Percentiles rank a stretch among this genome's conserved stretches.
Conservation (phyloP, 2,797 vertebrate species). For the Tragopan temminckii region DNA sequence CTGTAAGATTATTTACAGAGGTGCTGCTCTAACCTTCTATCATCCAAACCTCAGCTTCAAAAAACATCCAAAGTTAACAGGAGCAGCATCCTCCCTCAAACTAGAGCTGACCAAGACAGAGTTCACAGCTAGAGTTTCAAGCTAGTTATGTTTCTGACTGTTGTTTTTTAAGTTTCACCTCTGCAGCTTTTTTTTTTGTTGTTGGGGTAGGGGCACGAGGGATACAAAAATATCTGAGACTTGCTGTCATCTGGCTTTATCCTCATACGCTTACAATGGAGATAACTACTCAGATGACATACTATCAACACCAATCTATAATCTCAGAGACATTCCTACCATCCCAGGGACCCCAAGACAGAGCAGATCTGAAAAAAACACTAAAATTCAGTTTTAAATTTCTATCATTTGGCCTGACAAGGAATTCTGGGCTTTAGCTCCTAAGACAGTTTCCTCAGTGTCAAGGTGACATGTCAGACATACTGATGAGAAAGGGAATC, state of each 20-base stretch:
- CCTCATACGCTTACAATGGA: neutral
- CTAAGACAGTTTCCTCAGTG: neutral
- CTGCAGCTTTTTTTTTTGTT: neutral
- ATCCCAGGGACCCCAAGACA: neutral
- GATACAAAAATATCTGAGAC: neutral
- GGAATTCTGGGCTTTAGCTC: neutral
- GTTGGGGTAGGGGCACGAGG: neutral
- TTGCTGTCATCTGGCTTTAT: neutral
- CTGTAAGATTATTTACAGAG: conserved; percentile 31
- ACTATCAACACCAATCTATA: neutral
- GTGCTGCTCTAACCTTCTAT: conserved; percentile 33
- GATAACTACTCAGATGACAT: neutral
- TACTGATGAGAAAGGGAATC: neutral
- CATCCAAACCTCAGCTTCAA: conserved; percentile 4
- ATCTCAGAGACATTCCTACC: neutral
- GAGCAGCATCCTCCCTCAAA: conserved; percentile 18
- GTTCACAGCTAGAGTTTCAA: neutral
- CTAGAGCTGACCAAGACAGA: neutral
- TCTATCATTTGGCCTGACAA: neutral
- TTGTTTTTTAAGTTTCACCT: neutral
- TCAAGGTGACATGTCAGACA: neutral
- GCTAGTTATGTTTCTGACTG: neutral
- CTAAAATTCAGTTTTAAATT: neutral
- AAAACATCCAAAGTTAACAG: conserved; percentile 64
- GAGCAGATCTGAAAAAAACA: neutral